Evolutionary conservation across 2,113 vertebrate species (phyloP).

Genomic region (Okapia johnstoni): DNA sequence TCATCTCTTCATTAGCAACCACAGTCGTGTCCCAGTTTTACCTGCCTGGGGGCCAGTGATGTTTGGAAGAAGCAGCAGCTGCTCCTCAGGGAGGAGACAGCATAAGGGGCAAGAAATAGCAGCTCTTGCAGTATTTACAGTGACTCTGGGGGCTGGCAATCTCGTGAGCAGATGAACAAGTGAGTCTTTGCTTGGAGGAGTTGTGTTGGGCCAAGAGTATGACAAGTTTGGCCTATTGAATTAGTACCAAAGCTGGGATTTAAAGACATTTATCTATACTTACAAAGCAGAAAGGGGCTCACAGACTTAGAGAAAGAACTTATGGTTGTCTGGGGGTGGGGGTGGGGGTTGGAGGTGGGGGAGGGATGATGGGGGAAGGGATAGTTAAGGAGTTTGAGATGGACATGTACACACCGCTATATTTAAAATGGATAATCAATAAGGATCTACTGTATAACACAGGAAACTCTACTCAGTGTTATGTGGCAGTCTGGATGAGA

Average conservation of each 20-base stretch:
- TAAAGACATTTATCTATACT: not conserved
- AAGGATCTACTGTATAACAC: not conserved
- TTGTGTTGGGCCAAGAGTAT: not conserved
- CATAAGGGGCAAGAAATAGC: not conserved
- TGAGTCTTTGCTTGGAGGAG: not conserved
- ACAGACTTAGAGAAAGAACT: not conserved
- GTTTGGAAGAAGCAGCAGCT: not conserved
- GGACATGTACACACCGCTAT: not conserved
- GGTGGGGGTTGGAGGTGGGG: not conserved
- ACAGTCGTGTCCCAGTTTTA: not conserved
- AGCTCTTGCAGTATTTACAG: not conserved
- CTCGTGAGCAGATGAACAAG: not conserved
- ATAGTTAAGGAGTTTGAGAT: not conserved
- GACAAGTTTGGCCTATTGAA: not conserved
- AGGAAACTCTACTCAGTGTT: not conserved
- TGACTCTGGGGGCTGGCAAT: not conserved
- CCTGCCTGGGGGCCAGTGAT: not conserved
- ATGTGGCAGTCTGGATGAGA: not conserved
- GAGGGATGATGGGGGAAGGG: not conserved
- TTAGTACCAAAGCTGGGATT: not conserved
- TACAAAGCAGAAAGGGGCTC: not conserved
- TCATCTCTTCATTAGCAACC: conserved; percentile 14
- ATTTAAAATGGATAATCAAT: not conserved
- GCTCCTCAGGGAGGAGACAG: not conserved
- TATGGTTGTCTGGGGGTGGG: not conserved